These are phyloP conservation scores for Drosophila tanythrix DNA, from an alignment of 2,888 invertebrate species.

Conservation along the genomic window DNA sequence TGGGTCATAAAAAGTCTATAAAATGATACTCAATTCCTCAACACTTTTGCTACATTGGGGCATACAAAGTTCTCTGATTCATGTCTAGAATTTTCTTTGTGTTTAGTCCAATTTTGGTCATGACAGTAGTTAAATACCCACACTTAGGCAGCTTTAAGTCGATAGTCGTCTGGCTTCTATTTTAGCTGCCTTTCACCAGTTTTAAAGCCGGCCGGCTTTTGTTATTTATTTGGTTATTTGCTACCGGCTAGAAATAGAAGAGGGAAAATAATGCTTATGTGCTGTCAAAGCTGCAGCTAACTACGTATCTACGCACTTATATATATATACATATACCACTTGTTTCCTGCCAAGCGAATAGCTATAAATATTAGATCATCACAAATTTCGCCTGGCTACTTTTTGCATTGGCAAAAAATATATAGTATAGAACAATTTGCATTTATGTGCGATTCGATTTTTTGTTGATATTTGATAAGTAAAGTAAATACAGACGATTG, in stretches of 20 bases:
- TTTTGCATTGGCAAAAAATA: conserved; percentile 11
- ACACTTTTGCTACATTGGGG: not conserved
- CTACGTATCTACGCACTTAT: conserved; percentile 3
- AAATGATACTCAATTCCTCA: not conserved
- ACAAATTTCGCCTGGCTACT: conserved; percentile 33
- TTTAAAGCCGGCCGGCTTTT: conserved; percentile 41
- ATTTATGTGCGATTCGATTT: conserved; percentile 55
- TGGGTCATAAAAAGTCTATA: not conserved
- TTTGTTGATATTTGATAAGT: conserved; percentile 41
- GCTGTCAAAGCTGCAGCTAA: conserved; percentile 26
- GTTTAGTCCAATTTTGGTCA: conserved; percentile 30
- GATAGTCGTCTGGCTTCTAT: conserved; percentile 2
- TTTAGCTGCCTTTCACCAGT: conserved; percentile 29
- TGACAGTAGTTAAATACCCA: conserved; percentile 27
- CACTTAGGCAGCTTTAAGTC: conserved; percentile 7
- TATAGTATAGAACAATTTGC: conserved; percentile 61
- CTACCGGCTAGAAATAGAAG: conserved; percentile 28
- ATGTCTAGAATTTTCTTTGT: conserved; percentile 13
- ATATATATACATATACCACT: conserved; percentile 26
- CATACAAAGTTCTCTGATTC: conserved; percentile 23
- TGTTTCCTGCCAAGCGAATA: conserved; percentile 52
- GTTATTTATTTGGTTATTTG: conserved; percentile 4
- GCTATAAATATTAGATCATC: conserved; percentile 67
- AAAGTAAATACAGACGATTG: conserved; percentile 6
- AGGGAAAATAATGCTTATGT: conserved; percentile 53